A percentile compares a stretch with the other conserved stretches of the same genome.
Evolutionary conservation across 2,113 vertebrate species (phyloP).

Genomic region (Herpetotheres cachinnans): DNA sequence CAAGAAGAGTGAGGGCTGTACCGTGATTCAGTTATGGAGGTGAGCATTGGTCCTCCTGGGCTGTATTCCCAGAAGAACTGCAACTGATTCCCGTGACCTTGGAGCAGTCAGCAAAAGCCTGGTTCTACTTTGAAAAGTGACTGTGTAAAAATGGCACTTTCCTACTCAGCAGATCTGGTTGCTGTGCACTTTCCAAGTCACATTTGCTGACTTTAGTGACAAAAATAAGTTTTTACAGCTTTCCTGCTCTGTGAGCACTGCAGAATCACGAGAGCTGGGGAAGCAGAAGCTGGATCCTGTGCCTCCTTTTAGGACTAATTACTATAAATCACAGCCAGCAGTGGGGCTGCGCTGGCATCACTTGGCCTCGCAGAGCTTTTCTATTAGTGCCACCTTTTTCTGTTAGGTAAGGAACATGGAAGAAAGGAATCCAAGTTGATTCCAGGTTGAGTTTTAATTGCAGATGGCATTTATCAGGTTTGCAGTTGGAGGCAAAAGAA

Average conservation of each 20-base stretch:
- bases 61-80: conserved; percentile 1
- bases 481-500: background rate
- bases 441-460: background rate
- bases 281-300: background rate
- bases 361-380: background rate
- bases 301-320: background rate
- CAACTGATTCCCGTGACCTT: background rate
- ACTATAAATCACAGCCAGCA: background rate
- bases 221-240: conserved; percentile 26
- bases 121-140: background rate
- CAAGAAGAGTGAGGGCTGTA: background rate
- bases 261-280: background rate
- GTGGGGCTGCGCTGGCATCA: background rate
- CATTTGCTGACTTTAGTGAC: conserved; percentile 53
- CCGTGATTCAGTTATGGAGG: background rate
- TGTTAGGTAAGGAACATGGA: background rate
- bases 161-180: conserved; percentile 57
- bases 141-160: conserved; percentile 43
- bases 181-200: conserved; percentile 18
- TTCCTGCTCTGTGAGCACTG: conserved; percentile 22
- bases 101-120: conserved; percentile 12
- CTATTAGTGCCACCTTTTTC: background rate
- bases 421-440: background rate
- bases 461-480: background rate
- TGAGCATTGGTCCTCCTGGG: background rate